Conservation (phyloP, 1,140 invertebrate species). For the Micrasema minimum region DNA sequence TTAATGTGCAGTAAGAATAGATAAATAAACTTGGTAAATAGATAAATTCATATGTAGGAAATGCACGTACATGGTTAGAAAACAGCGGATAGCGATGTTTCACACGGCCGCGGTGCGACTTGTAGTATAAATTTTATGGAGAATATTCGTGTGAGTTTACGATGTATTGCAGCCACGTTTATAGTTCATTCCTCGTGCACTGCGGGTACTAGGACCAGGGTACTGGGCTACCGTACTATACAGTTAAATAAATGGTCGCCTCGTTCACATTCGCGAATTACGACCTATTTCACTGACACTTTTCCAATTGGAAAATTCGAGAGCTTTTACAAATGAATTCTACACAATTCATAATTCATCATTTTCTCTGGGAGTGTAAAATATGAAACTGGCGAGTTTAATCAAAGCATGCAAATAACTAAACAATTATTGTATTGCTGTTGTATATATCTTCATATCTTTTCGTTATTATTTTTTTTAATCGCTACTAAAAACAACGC, state of each 20-base stretch:
- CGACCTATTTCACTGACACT: constrained; percentile 19
- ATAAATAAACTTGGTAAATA: too few species aligned
- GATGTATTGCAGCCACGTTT: constrained; percentile 20
- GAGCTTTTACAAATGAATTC: not conserved
- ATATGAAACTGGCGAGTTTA: too few species aligned
- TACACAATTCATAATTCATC: too few species aligned
- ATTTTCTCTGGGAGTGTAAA: too few species aligned
- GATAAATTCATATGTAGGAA: too few species aligned
- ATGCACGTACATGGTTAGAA: not conserved
- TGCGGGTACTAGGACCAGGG: not conserved
- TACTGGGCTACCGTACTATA: not conserved
- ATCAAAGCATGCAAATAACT: too few species aligned
- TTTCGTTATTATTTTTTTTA: too few species aligned
- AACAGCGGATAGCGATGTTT: not conserved
- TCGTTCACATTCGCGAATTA: constrained; percentile 21
- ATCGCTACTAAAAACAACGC: too few species aligned
- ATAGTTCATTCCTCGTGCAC: constrained; percentile 3
- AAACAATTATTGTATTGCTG: too few species aligned
- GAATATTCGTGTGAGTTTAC: constrained; percentile 26
- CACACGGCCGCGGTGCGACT: not conserved
- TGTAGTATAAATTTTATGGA: constrained; percentile 20
- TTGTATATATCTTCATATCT: too few species aligned
- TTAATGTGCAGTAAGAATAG: too few species aligned
- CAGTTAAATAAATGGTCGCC: constrained; percentile 2
- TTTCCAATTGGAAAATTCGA: not conserved